Conservation (phyloP, 1,140 invertebrate species). For the Tetranychus urticae region DNA sequence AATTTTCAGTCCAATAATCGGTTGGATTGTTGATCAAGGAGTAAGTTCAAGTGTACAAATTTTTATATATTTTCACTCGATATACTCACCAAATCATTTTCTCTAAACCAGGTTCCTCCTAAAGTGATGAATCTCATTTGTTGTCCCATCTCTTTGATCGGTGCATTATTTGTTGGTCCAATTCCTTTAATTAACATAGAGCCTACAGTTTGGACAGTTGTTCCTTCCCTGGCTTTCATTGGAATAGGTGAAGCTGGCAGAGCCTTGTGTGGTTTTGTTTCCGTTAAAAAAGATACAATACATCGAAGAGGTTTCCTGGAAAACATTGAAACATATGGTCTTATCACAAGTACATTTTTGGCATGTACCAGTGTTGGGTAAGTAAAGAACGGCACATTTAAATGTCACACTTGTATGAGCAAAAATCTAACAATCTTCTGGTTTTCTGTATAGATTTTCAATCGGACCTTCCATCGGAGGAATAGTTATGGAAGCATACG, state of each 20-base stretch:
- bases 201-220: too few species aligned
- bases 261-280: too few species aligned
- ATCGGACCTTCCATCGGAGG: conserved; percentile 15
- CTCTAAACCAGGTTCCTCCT: neutral
- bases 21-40: conserved; percentile 16
- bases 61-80: neutral
- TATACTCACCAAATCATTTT: neutral
- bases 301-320: neutral
- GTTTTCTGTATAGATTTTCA: neutral
- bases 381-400: neutral
- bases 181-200: conserved; percentile 8
- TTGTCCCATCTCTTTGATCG: conserved; percentile 5
- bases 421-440: too few species aligned
- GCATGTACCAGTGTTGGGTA: conserved; percentile 7
- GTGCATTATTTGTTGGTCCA: conserved; percentile 12
- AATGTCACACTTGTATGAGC: too few species aligned
- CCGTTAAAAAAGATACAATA: neutral
- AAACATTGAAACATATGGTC: conserved; percentile 4
- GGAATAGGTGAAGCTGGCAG: too few species aligned
- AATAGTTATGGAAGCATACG: conserved; percentile 9
- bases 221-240: too few species aligned
- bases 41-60: too few species aligned
- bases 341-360: conserved; percentile 5
- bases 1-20: conserved; percentile 19
- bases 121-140: conserved; percentile 6